Evolutionary conservation across 2,888 invertebrate genomes (phyloP).

Genomic region (Tridacna gigas): DNA sequence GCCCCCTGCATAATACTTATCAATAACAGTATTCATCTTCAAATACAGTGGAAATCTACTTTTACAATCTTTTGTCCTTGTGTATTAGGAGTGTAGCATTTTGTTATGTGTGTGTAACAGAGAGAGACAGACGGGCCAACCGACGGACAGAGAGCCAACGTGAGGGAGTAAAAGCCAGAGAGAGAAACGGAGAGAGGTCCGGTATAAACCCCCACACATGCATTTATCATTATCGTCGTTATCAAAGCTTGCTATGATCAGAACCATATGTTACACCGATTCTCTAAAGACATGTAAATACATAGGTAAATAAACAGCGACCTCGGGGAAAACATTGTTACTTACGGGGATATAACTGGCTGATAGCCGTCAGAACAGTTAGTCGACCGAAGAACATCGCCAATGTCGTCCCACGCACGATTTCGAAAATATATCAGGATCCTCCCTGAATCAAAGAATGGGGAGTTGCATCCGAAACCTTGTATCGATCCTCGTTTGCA

Average conservation of each 20-base stretch:
- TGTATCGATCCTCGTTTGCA: too few species aligned
- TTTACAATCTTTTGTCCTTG: too few species aligned
- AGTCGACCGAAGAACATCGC: too few species aligned
- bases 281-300: not conserved
- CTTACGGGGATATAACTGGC: not conserved
- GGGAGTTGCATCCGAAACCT: too few species aligned
- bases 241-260: not conserved
- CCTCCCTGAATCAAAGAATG: too few species aligned
- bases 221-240: conserved; percentile 3
- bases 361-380: too few species aligned
- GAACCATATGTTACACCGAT: conserved; percentile 16
- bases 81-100: too few species aligned
- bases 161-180: not conserved
- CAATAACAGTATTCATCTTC: too few species aligned
- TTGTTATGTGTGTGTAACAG: not conserved
- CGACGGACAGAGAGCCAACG: not conserved
- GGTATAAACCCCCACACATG: conserved; percentile 3
- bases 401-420: too few species aligned
- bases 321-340: conserved; percentile 14
- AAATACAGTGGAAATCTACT: too few species aligned
- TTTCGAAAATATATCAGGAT: too few species aligned
- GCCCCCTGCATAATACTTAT: too few species aligned
- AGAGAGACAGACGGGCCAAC: not conserved
- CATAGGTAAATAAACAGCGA: conserved; percentile 7
- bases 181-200: not conserved